phyloP scores from a whole-genome alignment of 2,797 vertebrate species.

The Anguilla megastoma region DNA sequence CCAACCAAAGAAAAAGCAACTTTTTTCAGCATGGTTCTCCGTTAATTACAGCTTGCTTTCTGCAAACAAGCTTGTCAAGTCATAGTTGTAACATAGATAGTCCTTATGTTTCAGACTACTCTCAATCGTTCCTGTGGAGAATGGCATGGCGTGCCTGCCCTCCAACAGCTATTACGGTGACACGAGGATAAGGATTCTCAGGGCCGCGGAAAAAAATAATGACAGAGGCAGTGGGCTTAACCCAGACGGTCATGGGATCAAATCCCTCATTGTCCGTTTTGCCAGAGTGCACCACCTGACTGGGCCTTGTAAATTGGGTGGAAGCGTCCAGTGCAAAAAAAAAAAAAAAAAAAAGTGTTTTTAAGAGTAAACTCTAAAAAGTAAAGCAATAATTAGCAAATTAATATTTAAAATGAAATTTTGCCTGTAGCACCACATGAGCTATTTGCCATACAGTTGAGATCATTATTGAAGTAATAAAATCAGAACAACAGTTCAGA shows the following conservation, averaged over 20 bases:
- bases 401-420: neutral
- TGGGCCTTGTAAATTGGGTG: neutral
- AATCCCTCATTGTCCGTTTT: neutral
- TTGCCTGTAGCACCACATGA: neutral
- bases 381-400: neutral
- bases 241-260: neutral
- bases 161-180: neutral
- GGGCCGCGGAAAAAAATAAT: neutral
- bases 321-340: neutral
- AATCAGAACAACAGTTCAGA: neutral
- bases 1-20: slow-evolving; percentile 51
- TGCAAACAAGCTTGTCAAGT: neutral
- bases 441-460: neutral
- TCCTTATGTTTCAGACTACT: neutral
- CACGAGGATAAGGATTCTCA: neutral
- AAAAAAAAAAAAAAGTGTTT: neutral
- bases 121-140: neutral
- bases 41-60: slow-evolving; percentile 64
- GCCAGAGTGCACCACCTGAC: neutral
- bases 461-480: neutral
- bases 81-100: neutral
- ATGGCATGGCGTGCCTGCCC: neutral
- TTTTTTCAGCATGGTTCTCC: slow-evolving; percentile 55
- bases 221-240: neutral
- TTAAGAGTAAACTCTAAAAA: neutral